phyloP scores from a whole-genome alignment of 2,888 invertebrate species.

The Artemia sinica region DNA sequence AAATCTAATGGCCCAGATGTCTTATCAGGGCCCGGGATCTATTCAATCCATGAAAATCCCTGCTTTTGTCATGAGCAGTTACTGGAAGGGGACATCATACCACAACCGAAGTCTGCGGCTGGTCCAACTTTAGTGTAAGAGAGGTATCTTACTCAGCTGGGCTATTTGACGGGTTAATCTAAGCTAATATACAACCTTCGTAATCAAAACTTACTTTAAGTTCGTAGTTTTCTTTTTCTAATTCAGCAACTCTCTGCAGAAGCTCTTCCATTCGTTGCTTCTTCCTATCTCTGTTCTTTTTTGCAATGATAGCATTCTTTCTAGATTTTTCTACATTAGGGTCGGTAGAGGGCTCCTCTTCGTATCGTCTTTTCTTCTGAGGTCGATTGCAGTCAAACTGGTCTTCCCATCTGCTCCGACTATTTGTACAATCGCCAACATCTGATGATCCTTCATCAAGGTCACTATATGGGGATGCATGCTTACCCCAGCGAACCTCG shows the following conservation, averaged over 20 bases:
- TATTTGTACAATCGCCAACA: neutral
- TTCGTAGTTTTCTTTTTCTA: constrained; percentile 16
- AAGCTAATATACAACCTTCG: too few species aligned
- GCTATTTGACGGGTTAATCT: too few species aligned
- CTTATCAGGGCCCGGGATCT: too few species aligned
- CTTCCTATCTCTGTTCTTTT: constrained; percentile 25
- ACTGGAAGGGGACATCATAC: too few species aligned
- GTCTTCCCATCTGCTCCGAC: constrained; percentile 15
- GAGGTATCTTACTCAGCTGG: too few species aligned
- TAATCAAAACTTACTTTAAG: constrained; percentile 5
- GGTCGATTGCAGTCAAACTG: constrained; percentile 16
- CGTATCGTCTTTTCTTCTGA: constrained; percentile 22
- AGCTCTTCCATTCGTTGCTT: constrained; percentile 23
- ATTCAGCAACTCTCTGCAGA: constrained; percentile 17
- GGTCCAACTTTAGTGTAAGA: too few species aligned
- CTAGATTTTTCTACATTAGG: constrained; percentile 24
- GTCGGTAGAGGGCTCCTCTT: constrained; percentile 24
- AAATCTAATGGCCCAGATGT: too few species aligned
- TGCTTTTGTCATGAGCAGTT: too few species aligned
- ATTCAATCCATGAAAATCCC: too few species aligned
- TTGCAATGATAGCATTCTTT: constrained; percentile 25
- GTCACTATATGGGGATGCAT: neutral
- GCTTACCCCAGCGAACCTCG: constrained; percentile 2
- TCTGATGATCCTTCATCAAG: neutral
- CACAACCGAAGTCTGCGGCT: too few species aligned